Percentiles rank a stretch among this genome's conserved stretches.
Conservation (phyloP, 1,140 invertebrate genomes). For the Apis mellifera region Amel_HAv3.1 CM009940.2:2893001-2893500, state of each 20-base stretch:
- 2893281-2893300: too few species aligned
- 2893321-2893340: conserved; percentile 21
- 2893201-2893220: not conserved
- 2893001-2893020: not conserved
- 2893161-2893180: conserved; percentile 3
- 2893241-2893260: not conserved
- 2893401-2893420: not conserved
- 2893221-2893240: too few species aligned
- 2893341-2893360: conserved; percentile 21
- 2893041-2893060: not conserved
- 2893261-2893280: too few species aligned
- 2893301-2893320: conserved; percentile 24
- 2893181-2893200: not conserved
- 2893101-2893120: conserved; percentile 9
- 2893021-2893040: not conserved
- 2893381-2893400: not conserved
- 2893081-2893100: not conserved
- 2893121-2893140: not conserved
- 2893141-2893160: not conserved
- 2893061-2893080: not conserved
- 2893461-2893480: conserved; percentile 57
- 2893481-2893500: conserved; percentile 72
- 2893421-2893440: conserved; percentile 31
- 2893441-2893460: conserved; percentile 59
- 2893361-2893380: conserved; percentile 33